A percentile compares a stretch with the other conserved stretches of the same genome.
Conservation (phyloP, 2,888 invertebrate species). For the Orthosia gothica region DNA sequence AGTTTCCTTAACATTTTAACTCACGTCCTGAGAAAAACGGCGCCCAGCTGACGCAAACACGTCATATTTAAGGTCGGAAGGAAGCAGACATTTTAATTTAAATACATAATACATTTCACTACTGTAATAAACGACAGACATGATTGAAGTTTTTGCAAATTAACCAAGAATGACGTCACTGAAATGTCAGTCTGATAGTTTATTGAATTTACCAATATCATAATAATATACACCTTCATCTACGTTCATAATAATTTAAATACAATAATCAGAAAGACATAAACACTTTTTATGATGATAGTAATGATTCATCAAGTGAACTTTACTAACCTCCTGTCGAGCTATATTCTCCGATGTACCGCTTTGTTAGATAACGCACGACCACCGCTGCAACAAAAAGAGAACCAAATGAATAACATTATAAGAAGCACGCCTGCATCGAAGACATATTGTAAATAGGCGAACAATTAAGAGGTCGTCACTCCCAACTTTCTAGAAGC, state of each 20-base stretch:
- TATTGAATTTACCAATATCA: slow-evolving; percentile 42
- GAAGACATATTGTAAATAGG: slow-evolving; percentile 72
- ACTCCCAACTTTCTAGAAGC: slow-evolving; percentile 87
- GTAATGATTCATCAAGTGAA: slow-evolving; percentile 58
- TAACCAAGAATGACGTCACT: slow-evolving; percentile 60
- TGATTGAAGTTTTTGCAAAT: slow-evolving; percentile 53
- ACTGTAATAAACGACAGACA: slow-evolving; percentile 47
- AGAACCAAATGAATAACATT: slow-evolving; percentile 70
- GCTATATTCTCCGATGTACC: slow-evolving; percentile 96
- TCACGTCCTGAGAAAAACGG: slow-evolving; percentile 61
- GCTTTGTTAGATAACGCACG: slow-evolving; percentile 95
- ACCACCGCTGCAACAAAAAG: slow-evolving; percentile 94
- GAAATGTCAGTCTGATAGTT: slow-evolving; percentile 48
- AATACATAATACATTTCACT: slow-evolving; percentile 62
- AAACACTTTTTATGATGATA: slow-evolving; percentile 48
- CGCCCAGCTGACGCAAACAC: slow-evolving; percentile 71
- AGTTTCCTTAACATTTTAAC: slow-evolving; percentile 75
- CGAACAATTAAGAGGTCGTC: slow-evolving; percentile 83
- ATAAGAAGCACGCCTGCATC: slow-evolving; percentile 66
- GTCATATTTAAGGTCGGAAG: slow-evolving; percentile 80
- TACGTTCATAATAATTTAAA: slow-evolving; percentile 41
- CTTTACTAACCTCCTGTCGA: slow-evolving; percentile 94
- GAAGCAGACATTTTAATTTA: slow-evolving; percentile 72
- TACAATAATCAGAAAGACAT: slow-evolving; percentile 25
- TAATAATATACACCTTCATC: slow-evolving; percentile 5